Evolutionary conservation across 1,140 invertebrate genomes (phyloP), one percentile per base, ranked within the genome.

Genomic region (Penaeus vannamei): DNA sequence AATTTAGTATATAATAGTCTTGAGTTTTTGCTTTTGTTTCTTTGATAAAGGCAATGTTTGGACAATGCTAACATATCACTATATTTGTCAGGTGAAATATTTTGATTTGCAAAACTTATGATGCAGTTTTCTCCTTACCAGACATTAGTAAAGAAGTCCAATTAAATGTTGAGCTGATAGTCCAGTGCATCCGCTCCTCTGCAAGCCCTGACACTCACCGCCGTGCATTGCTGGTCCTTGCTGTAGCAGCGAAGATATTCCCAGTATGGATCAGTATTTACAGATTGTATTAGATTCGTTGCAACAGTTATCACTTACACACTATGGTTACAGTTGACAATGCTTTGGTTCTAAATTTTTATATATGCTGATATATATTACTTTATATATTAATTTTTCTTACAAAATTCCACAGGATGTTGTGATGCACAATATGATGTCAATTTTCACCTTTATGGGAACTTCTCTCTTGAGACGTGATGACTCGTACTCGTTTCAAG

Each of bases 401-500:
- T 42, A 2, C 20, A 20, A 80, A 20, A 32, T 62, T 36, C 32
- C 42, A 53, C 92, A 94, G 94, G 95, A 97, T 80, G 95, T 96
- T 93, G 97, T 99, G 10, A 93, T 99, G 20, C 96, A 97, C 92
- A 97, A 98, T 92, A 96, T 98, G 1, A 98, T 99, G 95, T 96
- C 97, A 46, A 97, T 99, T 90, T 99, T 99, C 92, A 98, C 98
- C 0, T 99, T 98, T 92, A 98, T 99, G 95, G 98, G 98, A 20
- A 96, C 96, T 8, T 97, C 97, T 1, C 95, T 99, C 32, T 93
- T 98, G 0, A 94, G 97, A 26, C 97, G 98, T 91, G 98, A 99
- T 92, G 97, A 99, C 92, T 95, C 96, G 0, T 98, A 98, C 92
- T 98, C 97, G 91, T 97, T 98, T 92, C 97, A 98, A 93, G 96